These are phyloP conservation scores for Eulacestoma nigropectus DNA, from an alignment of 2,113 vertebrate genomes.

Conservation along the genomic window DNA sequence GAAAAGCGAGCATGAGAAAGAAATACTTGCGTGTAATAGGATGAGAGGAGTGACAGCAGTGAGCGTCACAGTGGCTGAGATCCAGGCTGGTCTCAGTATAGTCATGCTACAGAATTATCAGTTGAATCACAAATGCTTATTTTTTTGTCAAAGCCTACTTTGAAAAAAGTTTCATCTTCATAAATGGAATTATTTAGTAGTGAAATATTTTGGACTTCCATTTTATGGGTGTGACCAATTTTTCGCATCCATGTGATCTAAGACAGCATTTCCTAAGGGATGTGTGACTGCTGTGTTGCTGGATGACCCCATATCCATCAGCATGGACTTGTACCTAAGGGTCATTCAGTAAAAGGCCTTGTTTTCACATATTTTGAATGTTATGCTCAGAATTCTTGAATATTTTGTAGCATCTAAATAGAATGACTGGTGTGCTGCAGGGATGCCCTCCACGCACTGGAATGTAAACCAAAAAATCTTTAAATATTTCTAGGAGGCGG, in stretches of 20 bases:
- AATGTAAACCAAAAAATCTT: not conserved
- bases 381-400: not conserved
- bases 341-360: not conserved
- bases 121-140: not conserved
- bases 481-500: not conserved
- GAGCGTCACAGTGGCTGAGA: not conserved
- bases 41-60: not conserved
- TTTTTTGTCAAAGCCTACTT: not conserved
- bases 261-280: not conserved
- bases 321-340: not conserved
- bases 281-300: not conserved
- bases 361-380: not conserved
- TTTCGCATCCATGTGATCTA: not conserved
- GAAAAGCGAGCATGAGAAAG: accelerated
- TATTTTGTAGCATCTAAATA: not conserved
- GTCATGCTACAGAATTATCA: not conserved
- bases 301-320: not conserved
- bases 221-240: not conserved
- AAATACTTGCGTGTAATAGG: accelerated
- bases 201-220: not conserved
- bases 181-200: not conserved
- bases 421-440: not conserved
- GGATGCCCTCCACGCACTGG: not conserved
- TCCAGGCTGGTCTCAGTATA: not conserved
- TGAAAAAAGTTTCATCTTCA: not conserved